These are phyloP conservation scores for Caenorhabditis imperialis DNA, from an alignment of 2,888 invertebrate species.

Conservation along the genomic window DNA sequence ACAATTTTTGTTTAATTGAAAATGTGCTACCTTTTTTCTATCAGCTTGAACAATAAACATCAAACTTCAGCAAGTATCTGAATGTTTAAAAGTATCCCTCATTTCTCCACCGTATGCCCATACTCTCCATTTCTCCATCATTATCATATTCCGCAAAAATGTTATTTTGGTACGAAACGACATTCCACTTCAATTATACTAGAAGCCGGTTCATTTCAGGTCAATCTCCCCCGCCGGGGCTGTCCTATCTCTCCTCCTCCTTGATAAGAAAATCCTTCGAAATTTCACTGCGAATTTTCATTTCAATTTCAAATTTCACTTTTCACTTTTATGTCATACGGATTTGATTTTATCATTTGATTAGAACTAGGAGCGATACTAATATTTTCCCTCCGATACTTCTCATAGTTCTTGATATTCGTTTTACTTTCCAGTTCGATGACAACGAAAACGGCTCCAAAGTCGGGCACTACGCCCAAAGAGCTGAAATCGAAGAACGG, in stretches of 20 bases:
- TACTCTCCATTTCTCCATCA: too few species aligned
- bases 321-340: conserved; percentile 7
- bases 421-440: conserved; percentile 11
- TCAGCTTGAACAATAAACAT: too few species aligned
- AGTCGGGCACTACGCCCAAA: conserved; percentile 47
- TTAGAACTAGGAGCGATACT: too few species aligned
- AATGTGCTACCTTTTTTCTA: too few species aligned
- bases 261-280: neutral
- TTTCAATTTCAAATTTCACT: conserved; percentile 4
- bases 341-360: neutral
- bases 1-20: too few species aligned
- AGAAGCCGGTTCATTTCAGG: conserved; percentile 19
- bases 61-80: too few species aligned
- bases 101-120: too few species aligned
- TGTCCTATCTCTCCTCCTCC: conserved; percentile 3
- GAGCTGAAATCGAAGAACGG: conserved; percentile 44
- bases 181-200: conserved; percentile 1
- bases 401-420: neutral
- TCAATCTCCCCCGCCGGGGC: neutral
- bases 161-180: neutral
- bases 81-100: too few species aligned
- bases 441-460: conserved; percentile 50
- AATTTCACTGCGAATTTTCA: too few species aligned
- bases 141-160: neutral
- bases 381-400: neutral